Base-by-base conservation (phyloP, 2,888 invertebrate species). In the Micoletzkya japonica region DNA sequence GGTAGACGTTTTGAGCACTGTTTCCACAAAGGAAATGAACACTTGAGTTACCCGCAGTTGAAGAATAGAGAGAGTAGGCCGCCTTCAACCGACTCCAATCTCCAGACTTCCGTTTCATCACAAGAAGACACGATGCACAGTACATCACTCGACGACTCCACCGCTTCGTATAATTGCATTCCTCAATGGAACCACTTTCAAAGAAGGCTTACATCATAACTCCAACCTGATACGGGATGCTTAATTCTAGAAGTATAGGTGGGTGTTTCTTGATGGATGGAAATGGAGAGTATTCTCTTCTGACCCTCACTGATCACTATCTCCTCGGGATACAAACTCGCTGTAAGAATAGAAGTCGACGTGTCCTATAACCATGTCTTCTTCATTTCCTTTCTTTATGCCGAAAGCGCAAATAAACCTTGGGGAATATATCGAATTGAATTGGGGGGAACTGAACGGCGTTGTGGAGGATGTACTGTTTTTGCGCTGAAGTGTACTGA, bases 381-480 rank as follows among this genome's bases (percentile, higher is more conserved):
- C 56, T n/a, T 60, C 6, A 57, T 39, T 44, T 44, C 44, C 44
- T 14, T 44, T 10, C 44, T 44, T 10, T 14, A 14, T 44, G n/a
- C n/a, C n/a, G n/a, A n/a, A n/a, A n/a, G n/a, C n/a, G n/a, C n/a
- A 44, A 44, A 14, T 44, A 10, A 44, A 64, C 64, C 52, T 36
- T n/a, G 20, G 64, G 36, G 74, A 74, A 75, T 36, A 82, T 76
- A 54, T 82, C 82, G 70, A 83, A 80, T 60, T 83, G 81, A 32
- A 83, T 76, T 4, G 83, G 83, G 28, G 81, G 77, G 59, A 83
- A 83, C 30, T 77, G 74, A 0, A 75, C 77, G 1, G 77, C 75
- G 58, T 82, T 83, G 69, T 80, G 79, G 49, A 83, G 71, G 30
- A 83, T 79, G 50, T 81, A 83, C 70, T 81, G 78, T 57, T 83